Evolutionary conservation across 2,797 vertebrate species (phyloP).

Genomic region (Lophius americanus): DNA sequence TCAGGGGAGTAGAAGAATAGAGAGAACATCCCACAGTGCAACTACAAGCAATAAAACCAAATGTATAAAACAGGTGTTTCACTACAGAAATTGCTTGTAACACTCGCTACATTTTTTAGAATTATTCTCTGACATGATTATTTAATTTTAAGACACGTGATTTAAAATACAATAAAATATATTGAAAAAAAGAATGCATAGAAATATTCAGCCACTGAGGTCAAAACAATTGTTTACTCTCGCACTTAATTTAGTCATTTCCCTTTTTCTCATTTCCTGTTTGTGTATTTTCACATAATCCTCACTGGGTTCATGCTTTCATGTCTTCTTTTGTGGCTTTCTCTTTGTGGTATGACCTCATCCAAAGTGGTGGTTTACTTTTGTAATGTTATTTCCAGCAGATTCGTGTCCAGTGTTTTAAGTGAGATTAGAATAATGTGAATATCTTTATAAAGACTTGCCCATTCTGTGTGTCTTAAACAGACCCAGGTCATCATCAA

Average conservation of each 20-base stretch:
- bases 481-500: slow-evolving; percentile 66
- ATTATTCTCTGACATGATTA: no score
- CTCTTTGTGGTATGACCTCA: background rate
- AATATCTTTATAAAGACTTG: background rate
- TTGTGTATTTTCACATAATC: slow-evolving; percentile 12
- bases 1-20: no score
- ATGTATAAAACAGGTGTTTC: no score
- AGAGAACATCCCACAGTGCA: no score
- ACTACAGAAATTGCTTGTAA: no score
- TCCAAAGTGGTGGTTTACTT: background rate
- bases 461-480: slow-evolving; percentile 20
- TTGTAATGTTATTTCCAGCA: background rate
- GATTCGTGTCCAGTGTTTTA: background rate
- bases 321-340: background rate
- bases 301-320: no score
- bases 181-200: no score
- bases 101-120: no score
- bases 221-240: slow-evolving; percentile 18
- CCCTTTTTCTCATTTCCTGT: slow-evolving; percentile 27
- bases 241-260: no score
- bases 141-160: no score
- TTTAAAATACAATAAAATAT: no score
- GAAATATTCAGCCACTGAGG: slow-evolving; percentile 18
- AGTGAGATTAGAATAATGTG: background rate
- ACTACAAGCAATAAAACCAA: no score